Base-by-base conservation (phyloP, 2,797 vertebrate genomes). In the Xyrichtys novacula region DNA sequence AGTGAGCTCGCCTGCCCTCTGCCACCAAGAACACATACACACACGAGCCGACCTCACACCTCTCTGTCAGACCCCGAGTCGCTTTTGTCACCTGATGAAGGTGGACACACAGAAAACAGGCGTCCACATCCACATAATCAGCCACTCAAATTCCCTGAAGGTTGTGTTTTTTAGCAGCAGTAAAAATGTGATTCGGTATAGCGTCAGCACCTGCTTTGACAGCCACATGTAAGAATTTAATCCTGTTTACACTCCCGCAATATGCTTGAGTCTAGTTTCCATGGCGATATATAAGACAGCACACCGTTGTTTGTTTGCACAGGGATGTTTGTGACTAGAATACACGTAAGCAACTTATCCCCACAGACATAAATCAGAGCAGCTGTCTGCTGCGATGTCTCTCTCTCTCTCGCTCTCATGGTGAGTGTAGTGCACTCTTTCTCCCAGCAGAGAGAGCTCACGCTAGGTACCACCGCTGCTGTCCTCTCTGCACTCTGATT, bases 371-470 rank as follows among this genome's bases (percentile, higher is more conserved):
- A 67, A 38, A 26, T 47, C 38, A 39, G 39, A 14, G 60, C 38
- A 55, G 31, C 38, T 47, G 3, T 49, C 23, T 28, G 62, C 42
- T 31, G 70, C 39, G 5, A 4, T 38, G 43, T 64, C 19, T 38
- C 6, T 11, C 2, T 39, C 15, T n/a, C 6, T 44, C 23, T 25
- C 31, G 15, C 10, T 70, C n/a, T n/a, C n/a, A n/a, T n/a, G n/a
- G 32, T 60, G 26, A 26, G 7, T 87, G 90, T 49, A 87, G 82
- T 89, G 54, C 65, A 17, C 49, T 28, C 12, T 47, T 86, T 67
- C 48, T 72, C 57, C 90, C 91, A 92, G 88, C 82, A 93, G 91
- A 91, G 87, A 66, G 91, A 48, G 88, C 89, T 87, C 65, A 55
- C 72, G 74, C 7, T 17, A 81, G 84, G 64, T 64, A 6, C 25